phyloP scores from a whole-genome alignment of 1,140 invertebrate genomes.

The Mycetomoellerius zeteki region DNA sequence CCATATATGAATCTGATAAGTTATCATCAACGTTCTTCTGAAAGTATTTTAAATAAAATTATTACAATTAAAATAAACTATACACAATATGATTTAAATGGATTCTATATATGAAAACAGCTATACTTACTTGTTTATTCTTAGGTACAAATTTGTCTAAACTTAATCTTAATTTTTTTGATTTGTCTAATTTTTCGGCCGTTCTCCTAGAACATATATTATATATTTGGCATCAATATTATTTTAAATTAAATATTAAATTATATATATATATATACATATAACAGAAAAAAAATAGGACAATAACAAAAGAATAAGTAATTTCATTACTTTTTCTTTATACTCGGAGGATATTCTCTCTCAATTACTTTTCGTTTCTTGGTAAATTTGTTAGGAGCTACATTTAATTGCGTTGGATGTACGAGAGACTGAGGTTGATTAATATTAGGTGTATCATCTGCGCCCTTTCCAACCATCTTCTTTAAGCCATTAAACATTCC shows the following conservation, averaged over 20 bases:
- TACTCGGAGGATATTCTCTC: constrained; percentile 81
- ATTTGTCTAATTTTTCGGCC: constrained; percentile 81
- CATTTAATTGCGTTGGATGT: constrained; percentile 70
- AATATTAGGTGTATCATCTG: constrained; percentile 79
- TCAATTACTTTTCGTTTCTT: constrained; percentile 89
- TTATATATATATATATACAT: not conserved
- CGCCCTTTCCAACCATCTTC: constrained; percentile 90
- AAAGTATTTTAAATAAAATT: constrained; percentile 57
- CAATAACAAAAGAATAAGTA: not conserved
- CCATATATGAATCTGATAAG: constrained; percentile 65
- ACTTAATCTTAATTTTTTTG: constrained; percentile 83
- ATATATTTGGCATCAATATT: constrained; percentile 4
- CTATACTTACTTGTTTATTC: constrained; percentile 78
- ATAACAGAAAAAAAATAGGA: not conserved
- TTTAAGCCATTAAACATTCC: constrained; percentile 92
- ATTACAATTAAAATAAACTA: not conserved
- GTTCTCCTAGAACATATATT: constrained; percentile 70
- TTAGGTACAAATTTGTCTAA: constrained; percentile 82
- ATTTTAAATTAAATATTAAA: constrained; percentile 27
- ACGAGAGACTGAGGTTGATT: constrained; percentile 58
- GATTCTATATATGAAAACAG: not conserved
- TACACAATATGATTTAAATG: not conserved
- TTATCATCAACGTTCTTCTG: constrained; percentile 77
- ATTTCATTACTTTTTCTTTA: constrained; percentile 87
- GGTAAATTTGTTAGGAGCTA: constrained; percentile 87